These are phyloP conservation scores for Conchocele bisecta DNA, from an alignment of 2,888 invertebrate species.

Conservation along the genomic window DNA sequence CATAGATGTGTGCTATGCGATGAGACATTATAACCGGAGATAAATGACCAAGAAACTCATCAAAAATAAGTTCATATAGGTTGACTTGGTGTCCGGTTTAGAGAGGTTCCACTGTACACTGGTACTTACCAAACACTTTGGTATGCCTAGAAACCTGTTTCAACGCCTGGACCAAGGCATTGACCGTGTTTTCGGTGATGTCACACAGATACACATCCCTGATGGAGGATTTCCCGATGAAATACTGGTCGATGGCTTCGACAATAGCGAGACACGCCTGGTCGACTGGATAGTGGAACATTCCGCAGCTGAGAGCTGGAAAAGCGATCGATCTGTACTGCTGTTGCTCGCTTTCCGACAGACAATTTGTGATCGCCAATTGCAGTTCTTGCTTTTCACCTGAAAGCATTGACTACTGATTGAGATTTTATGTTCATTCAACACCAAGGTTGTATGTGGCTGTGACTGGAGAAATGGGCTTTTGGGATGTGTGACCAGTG, in stretches of 20 bases:
- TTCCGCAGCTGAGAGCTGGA: conserved; percentile 71
- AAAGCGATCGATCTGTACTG: conserved; percentile 61
- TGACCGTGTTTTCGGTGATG: conserved; percentile 41
- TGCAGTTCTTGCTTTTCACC: conserved; percentile 45
- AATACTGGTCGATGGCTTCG: conserved; percentile 40
- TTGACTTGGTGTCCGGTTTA: no score
- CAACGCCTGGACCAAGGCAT: conserved; percentile 45
- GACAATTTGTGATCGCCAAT: conserved; percentile 39
- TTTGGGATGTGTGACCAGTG: no score
- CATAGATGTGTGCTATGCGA: no score
- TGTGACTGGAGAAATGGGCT: no score
- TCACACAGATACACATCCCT: conserved; percentile 53
- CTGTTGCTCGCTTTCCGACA: conserved; percentile 34
- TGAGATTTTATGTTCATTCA: no score
- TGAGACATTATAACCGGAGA: no score
- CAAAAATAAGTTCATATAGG: no score
- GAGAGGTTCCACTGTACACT: no score
- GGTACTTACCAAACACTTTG: conserved; percentile 29
- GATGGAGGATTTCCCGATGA: conserved; percentile 26
- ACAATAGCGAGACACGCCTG: conserved; percentile 45
- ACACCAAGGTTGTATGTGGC: no score
- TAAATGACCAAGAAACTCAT: no score
- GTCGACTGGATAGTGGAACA: conserved; percentile 42
- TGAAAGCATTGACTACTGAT: no score
- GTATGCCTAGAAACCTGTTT: conserved; percentile 16